Base-by-base conservation (phyloP, 1,140 invertebrate genomes). In the Scaptomyza hsui region DNA sequence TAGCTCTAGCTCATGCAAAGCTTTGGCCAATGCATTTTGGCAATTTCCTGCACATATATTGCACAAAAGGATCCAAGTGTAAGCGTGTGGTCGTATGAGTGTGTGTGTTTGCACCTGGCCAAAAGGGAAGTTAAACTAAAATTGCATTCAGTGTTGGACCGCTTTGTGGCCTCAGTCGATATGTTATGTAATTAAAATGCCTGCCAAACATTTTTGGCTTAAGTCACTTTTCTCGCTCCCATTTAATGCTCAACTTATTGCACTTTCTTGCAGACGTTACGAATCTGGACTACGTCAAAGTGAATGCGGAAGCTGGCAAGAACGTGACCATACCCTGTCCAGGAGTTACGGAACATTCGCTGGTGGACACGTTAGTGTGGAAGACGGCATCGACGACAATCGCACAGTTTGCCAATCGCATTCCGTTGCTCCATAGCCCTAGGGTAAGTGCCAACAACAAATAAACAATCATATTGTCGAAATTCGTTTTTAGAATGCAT, bases 301-400 rank as follows among this genome's bases (percentile, higher is more conserved):
- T 94, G 39, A 92, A 93, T 64, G 93, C 93, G 15, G 93, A 94
- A 73, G 94, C 94, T n/a, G 94, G 94, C 44, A 93, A 93, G 61
- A 95, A 95, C 89, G 92, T 94, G 56, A 94, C 93, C 39, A 88
- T 95, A 71, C 91, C 93, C 32, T 95, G 94, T 92, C 94, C 94
- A 1, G 94, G 94, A 10, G 94, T 94, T 37, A 94, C 93, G 49
- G 93, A 94, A 82, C 92, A 93, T 69, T 94, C 94, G 7, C 82
- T 95, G 75, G 93, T 95, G 69, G 90, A 93, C 73, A 93, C 92
- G 53, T 90, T 95, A 64, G 94, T 94, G 75, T 95, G 94, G 94
- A 92, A 92, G 57, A 91, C 90, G 24, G 67, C 89, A 4, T 82
- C 88, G n/a, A 90, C 89, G 67, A 91, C 89, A 64, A 91, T 91